These are phyloP conservation scores for Myrmophylax atrothorax DNA, from an alignment of 2,113 vertebrate genomes.

Conservation along the genomic window DNA sequence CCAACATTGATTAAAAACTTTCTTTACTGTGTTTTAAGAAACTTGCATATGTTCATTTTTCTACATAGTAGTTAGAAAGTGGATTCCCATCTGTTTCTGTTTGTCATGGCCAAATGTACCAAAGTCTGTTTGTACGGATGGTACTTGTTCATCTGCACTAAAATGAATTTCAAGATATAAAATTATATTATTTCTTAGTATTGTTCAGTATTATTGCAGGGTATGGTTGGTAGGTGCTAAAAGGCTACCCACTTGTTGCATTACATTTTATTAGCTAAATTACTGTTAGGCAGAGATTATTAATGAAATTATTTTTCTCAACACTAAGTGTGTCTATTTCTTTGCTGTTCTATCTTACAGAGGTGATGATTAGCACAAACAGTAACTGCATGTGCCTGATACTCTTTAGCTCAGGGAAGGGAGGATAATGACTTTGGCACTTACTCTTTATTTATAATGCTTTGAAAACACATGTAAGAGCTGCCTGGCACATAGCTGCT, in stretches of 20 bases:
- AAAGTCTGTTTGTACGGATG: slow-evolving; percentile 35
- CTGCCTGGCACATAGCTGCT: not conserved
- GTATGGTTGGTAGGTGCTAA: not conserved
- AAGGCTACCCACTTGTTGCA: not conserved
- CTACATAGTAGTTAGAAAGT: not conserved
- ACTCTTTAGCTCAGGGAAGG: slow-evolving; percentile 5
- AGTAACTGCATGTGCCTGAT: slow-evolving; percentile 15
- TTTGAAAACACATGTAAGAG: not conserved
- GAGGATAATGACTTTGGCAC: slow-evolving; percentile 28
- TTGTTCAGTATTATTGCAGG: not conserved
- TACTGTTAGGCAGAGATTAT: not conserved
- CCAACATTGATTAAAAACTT: slow-evolving; percentile 26
- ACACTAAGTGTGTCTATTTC: not conserved
- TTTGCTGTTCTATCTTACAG: not conserved
- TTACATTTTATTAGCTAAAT: not conserved
- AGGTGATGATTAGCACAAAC: slow-evolving; percentile 4
- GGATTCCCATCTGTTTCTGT: slow-evolving; percentile 29
- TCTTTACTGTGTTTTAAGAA: slow-evolving; percentile 23
- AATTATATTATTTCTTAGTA: not conserved
- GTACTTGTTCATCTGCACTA: not conserved
- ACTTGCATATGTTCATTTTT: slow-evolving; percentile 3
- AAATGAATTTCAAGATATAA: not conserved
- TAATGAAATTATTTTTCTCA: not conserved
- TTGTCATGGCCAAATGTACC: slow-evolving; percentile 36
- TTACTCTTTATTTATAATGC: slow-evolving; percentile 34